A percentile compares a stretch with the other conserved stretches of the same genome.
These are phyloP conservation scores for Lipophrys pholis DNA, from an alignment of 2,113 vertebrate genomes.

Conservation along the genomic window DNA sequence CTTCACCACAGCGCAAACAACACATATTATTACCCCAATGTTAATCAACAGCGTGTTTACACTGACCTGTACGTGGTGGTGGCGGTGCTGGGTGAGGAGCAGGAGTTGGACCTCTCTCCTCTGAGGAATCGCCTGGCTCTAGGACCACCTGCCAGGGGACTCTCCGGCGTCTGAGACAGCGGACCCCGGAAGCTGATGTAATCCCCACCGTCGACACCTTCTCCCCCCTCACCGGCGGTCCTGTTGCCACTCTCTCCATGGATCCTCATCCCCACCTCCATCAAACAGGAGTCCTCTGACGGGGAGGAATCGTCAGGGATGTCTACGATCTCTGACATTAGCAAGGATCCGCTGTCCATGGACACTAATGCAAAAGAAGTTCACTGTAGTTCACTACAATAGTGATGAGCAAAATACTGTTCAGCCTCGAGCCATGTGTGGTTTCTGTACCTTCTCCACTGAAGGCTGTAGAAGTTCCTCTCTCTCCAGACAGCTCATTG, in stretches of 20 bases:
- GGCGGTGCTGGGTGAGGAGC: constrained; percentile 89
- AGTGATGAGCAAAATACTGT: background rate
- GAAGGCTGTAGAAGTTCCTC: constrained; percentile 90
- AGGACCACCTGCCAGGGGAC: constrained; percentile 80
- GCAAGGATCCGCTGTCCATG: constrained; percentile 93
- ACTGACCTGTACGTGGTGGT: constrained; percentile 80
- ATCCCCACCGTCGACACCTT: constrained; percentile 76
- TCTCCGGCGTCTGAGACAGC: constrained; percentile 80
- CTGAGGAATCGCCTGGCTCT: constrained; percentile 83
- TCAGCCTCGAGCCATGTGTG: too few relatives aligned
- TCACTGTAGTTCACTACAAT: too few relatives aligned
- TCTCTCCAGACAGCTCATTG: constrained; percentile 88
- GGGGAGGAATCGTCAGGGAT: constrained; percentile 95
- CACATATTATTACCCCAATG: background rate
- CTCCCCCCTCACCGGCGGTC: constrained; percentile 44
- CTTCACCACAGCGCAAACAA: background rate
- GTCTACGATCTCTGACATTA: constrained; percentile 94
- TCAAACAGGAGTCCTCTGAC: constrained; percentile 94
- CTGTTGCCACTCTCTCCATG: constrained; percentile 65
- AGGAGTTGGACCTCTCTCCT: constrained; percentile 93
- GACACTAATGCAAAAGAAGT: constrained; percentile 80
- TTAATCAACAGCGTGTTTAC: too few relatives aligned
- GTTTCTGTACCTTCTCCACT: constrained; percentile 85
- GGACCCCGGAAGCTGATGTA: constrained; percentile 88
- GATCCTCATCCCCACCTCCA: constrained; percentile 86